phyloP scores from a whole-genome alignment of 2,888 invertebrate genomes.

The Ptychoptera contaminata region DNA sequence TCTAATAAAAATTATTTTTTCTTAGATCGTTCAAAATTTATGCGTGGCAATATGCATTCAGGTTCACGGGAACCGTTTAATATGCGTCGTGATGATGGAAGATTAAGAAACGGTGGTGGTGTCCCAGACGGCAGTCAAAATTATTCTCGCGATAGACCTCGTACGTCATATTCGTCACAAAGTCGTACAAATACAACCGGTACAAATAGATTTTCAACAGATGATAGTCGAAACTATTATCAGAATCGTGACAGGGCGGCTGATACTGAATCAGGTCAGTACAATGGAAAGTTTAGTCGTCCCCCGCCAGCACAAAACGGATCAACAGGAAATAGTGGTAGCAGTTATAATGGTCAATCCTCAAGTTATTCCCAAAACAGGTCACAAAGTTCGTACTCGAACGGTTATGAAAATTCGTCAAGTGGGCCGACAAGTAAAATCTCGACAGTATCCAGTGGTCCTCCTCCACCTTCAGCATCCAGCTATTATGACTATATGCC shows the following conservation, averaged over 20 bases:
- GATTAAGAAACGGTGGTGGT: constrained; percentile 17
- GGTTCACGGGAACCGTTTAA: neutral
- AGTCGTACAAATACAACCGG: constrained; percentile 10
- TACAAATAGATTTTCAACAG: neutral
- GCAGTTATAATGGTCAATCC: constrained; percentile 2
- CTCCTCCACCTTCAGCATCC: constrained; percentile 12
- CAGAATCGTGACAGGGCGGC: no score
- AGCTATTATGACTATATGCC: constrained; percentile 5
- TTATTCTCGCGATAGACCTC: constrained; percentile 1
- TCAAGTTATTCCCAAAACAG: constrained; percentile 1
- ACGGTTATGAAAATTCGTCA: constrained; percentile 11
- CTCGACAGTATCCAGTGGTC: no score
- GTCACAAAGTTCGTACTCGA: constrained; percentile 3
- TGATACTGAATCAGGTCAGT: no score
- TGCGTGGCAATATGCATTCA: neutral
- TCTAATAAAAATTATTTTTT: neutral
- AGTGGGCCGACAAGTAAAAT: constrained; percentile 13
- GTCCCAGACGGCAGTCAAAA: neutral
- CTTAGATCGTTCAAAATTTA: constrained; percentile 5
- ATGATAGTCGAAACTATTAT: no score
- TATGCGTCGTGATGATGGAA: constrained; percentile 12
- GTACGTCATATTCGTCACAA: neutral
- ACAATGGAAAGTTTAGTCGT: neutral
- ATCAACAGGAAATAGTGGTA: neutral
- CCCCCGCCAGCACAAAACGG: neutral